Conservation (phyloP, 2,797 vertebrate genomes). For the Lutjanus argentimaculatus region DNA sequence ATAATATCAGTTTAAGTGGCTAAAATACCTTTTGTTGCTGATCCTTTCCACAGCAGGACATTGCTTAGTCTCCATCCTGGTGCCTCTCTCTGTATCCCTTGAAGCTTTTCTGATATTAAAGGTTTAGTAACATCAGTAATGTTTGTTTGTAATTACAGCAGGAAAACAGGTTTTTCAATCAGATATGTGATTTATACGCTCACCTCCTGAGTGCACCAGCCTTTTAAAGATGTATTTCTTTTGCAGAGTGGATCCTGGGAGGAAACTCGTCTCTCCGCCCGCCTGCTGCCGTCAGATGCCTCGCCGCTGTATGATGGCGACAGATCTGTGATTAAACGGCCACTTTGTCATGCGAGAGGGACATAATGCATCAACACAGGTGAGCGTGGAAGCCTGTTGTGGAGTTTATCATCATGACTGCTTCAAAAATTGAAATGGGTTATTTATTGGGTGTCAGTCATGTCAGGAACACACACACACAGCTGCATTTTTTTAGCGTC, state of each 20-base stretch:
- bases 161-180: too few species aligned
- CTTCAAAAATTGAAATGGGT: constrained; percentile 76
- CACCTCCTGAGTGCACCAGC: neutral
- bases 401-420: constrained; percentile 78
- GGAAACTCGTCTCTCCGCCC: constrained; percentile 7
- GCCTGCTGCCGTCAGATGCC: constrained; percentile 2
- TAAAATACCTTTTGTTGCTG: too few species aligned
- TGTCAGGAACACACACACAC: constrained; percentile 42
- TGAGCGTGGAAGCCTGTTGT: constrained; percentile 62
- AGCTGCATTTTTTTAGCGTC: constrained; percentile 40
- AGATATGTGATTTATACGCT: neutral
- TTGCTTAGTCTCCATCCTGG: too few species aligned
- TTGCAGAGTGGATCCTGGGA: constrained; percentile 17
- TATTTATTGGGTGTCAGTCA: constrained; percentile 77
- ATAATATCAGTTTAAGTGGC: too few species aligned
- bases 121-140: too few species aligned
- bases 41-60: too few species aligned
- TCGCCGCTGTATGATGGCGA: constrained; percentile 20
- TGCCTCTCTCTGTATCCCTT: too few species aligned
- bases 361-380: constrained; percentile 75
- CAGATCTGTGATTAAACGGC: constrained; percentile 75
- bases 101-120: too few species aligned
- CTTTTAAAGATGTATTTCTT: constrained; percentile 12
- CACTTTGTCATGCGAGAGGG: constrained; percentile 68
- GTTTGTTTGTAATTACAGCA: too few species aligned